These are phyloP conservation scores for Piprites chloris DNA, from an alignment of 2,113 vertebrate genomes.

Conservation along the genomic window DNA sequence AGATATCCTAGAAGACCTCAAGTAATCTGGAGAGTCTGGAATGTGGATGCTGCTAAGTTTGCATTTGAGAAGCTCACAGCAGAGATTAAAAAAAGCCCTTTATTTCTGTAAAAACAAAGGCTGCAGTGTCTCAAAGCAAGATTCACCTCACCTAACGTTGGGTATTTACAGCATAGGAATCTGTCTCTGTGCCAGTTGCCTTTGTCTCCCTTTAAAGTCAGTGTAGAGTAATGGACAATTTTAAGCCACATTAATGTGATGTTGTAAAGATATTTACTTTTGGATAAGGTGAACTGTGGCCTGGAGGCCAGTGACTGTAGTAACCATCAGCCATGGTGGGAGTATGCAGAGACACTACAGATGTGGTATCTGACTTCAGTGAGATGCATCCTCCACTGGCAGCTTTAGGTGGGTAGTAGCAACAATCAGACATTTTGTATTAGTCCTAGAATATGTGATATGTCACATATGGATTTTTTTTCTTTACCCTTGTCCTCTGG, in stretches of 20 bases:
- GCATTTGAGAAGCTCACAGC: background rate
- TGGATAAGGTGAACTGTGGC: background rate
- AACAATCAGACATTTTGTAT: background rate
- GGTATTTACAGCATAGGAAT: background rate
- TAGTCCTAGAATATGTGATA: background rate
- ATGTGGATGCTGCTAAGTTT: background rate
- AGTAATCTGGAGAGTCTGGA: background rate
- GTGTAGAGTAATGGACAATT: background rate
- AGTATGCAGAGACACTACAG: background rate
- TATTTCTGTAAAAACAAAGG: background rate
- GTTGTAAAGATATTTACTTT: background rate
- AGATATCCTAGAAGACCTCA: background rate
- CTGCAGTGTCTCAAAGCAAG: background rate
- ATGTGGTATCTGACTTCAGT: background rate
- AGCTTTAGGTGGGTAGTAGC: background rate
- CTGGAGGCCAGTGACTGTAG: background rate
- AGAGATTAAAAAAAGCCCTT: background rate
- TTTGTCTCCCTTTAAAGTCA: background rate
- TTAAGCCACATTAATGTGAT: background rate
- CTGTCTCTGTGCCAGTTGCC: background rate
- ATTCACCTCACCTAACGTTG: background rate
- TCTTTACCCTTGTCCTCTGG: background rate
- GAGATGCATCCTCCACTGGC: accelerated
- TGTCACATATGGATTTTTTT: background rate
- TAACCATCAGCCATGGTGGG: background rate